Percentiles rank a stretch among this genome's conserved stretches.
Evolutionary conservation across 2,888 invertebrate species (phyloP).

Genomic region (Lymantria monacha): DNA sequence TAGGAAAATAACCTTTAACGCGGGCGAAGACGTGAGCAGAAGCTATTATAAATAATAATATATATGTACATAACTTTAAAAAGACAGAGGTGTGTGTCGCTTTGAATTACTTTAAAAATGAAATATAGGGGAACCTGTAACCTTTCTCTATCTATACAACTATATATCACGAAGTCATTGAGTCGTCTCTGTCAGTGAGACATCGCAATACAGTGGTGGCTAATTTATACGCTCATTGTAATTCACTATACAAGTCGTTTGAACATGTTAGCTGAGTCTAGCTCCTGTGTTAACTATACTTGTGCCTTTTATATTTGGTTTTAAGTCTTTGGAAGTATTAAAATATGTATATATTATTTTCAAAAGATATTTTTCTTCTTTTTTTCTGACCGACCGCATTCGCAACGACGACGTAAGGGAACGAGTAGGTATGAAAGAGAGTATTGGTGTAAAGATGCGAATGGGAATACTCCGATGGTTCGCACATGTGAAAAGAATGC

Average conservation of each 20-base stretch:
- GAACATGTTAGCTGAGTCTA: background rate
- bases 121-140: background rate
- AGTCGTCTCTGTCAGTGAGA: constrained; percentile 42
- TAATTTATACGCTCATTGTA: constrained; percentile 58
- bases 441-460: too few species aligned
- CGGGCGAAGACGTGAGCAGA: too few species aligned
- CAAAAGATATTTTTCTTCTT: too few species aligned
- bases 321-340: background rate
- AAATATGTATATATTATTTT: background rate
- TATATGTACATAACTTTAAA: too few species aligned
- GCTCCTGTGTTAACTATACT: constrained; percentile 4
- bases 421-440: too few species aligned
- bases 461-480: too few species aligned
- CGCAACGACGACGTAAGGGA: too few species aligned
- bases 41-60: too few species aligned
- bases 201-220: constrained; percentile 45
- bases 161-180: constrained; percentile 34
- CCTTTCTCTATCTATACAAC: background rate
- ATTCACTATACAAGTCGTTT: constrained; percentile 22
- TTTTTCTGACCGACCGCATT: too few species aligned
- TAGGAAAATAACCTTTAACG: too few species aligned
- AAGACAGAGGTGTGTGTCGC: too few species aligned
- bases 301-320: background rate
- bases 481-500: too few species aligned
- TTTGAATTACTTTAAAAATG: background rate